Evolutionary conservation across 2,888 invertebrate genomes (phyloP), one percentile per base, ranked within the genome.

Genomic region (Coelogynopora nodosa): DNA sequence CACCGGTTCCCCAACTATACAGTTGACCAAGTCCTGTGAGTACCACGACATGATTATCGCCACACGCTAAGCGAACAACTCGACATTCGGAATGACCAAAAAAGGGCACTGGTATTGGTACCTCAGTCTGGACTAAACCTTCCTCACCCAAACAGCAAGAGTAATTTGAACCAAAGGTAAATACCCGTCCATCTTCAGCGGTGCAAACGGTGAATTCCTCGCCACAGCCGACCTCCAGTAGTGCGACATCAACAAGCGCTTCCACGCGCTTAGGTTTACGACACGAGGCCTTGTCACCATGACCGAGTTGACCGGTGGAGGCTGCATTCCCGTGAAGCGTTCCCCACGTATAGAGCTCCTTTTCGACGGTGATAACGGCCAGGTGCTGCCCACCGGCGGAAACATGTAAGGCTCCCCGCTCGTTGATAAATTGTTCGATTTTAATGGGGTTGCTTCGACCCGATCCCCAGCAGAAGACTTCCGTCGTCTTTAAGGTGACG

Each of bases 401-500:
- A 18, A 91, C 90, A 88, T 90, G 90, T 27, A 90, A 89, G 5
- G 91, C 90, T 88, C 90, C 90, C 86, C 90, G 90, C 30, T 90
- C 91, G 84, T 90, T 89, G 29, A 89, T 89, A 89, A 92, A 92
- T 13, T 91, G 86, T 31, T 91, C 91, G 84, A 91, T 89, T 88
- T 90, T 91, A 87, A 90, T 90, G 1, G 91, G 91, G 23, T 90
- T 89, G 5, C 89, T 84, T 85, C 90, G 91, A 13, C 92, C 92
- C 26, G 91, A 91, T 82, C 92, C 92, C 92, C 92, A 92, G 86
- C 90, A 89, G 87, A 90, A 91, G 0, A 91, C 90, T 90, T 91
- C 91, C 87, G 90, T 90, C 67, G 90, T 89, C 88, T 91, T 90
- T 31, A 90, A 90, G 27, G 5, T 74, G 27, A 74, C 27, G 23